phyloP scores from a whole-genome alignment of 2,888 invertebrate genomes.

The Drosophila atripex region DNA sequence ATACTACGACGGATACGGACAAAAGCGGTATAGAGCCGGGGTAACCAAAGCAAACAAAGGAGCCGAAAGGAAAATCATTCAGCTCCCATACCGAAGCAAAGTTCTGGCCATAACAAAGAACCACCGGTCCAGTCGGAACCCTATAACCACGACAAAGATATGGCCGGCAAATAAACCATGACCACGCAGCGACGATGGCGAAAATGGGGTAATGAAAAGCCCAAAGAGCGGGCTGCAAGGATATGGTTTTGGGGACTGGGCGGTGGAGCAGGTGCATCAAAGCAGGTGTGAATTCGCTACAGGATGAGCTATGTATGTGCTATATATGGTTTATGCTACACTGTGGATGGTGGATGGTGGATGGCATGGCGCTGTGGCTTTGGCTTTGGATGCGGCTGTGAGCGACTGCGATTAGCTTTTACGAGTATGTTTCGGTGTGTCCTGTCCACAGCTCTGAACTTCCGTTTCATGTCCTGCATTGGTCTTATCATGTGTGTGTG shows the following conservation, averaged over 20 bases:
- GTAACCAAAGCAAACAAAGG: slow-evolving; percentile 32
- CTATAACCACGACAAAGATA: slow-evolving; percentile 45
- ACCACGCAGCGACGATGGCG: slow-evolving; percentile 13
- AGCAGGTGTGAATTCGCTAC: slow-evolving; percentile 40
- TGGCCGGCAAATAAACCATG: slow-evolving; percentile 49
- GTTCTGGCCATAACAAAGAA: slow-evolving; percentile 29
- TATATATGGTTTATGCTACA: slow-evolving; percentile 10
- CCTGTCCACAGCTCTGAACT: slow-evolving; percentile 29
- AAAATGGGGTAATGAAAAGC: slow-evolving; percentile 45
- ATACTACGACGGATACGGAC: slow-evolving; percentile 15
- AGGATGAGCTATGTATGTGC: slow-evolving; percentile 21
- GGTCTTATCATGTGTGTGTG: slow-evolving; percentile 36
- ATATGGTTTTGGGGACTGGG: neutral
- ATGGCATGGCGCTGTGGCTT: slow-evolving; percentile 47
- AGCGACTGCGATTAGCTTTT: slow-evolving; percentile 73
- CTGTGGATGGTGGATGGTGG: slow-evolving; percentile 9
- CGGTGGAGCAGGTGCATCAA: slow-evolving; percentile 18
- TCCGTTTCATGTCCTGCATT: slow-evolving; percentile 28
- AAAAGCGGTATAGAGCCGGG: slow-evolving; percentile 15
- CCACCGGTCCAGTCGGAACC: slow-evolving; percentile 27
- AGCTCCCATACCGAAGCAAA: slow-evolving; percentile 3
- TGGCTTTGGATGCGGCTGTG: slow-evolving; percentile 50
- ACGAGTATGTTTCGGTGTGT: slow-evolving; percentile 53
- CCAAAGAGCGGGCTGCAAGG: slow-evolving; percentile 6
- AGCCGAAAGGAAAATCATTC: slow-evolving; percentile 36